A percentile compares a stretch with the other conserved stretches of the same genome.
Evolutionary conservation across 2,113 vertebrate genomes (phyloP).

Genomic region (Diadophis punctatus): DNA sequence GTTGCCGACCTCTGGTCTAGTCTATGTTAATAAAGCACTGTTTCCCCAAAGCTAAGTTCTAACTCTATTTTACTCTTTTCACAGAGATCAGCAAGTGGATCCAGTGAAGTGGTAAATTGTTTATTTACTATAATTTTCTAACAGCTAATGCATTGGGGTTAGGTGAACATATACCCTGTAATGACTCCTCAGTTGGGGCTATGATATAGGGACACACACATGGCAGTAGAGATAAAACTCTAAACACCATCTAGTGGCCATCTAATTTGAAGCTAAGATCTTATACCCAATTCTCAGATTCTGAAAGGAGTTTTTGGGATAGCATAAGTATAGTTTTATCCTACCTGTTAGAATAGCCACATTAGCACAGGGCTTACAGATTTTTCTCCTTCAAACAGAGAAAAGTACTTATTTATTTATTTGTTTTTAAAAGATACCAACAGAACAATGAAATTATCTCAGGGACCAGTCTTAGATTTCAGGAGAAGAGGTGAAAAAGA

Average conservation of each 20-base stretch:
- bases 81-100: neutral
- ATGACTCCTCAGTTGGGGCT: neutral
- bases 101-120: constrained; percentile 6
- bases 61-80: neutral
- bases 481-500: neutral
- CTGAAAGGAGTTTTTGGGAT: neutral
- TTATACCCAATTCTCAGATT: neutral
- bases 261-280: neutral
- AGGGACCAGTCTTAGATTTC: neutral
- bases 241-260: neutral
- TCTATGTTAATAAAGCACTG: neutral
- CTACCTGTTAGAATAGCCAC: neutral
- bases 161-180: neutral
- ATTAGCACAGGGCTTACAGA: neutral
- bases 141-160: neutral
- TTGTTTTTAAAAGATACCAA: neutral
- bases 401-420: neutral
- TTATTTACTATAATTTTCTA: neutral
- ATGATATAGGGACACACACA: neutral
- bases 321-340: neutral
- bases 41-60: neutral
- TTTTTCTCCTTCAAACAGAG: neutral
- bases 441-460: neutral
- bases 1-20: no score
- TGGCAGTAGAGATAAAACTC: neutral